A percentile compares a stretch with the other conserved stretches of the same genome.
Evolutionary conservation across 2,888 invertebrate species (phyloP).

Genomic region (Nephrotoma guestfalica): DNA sequence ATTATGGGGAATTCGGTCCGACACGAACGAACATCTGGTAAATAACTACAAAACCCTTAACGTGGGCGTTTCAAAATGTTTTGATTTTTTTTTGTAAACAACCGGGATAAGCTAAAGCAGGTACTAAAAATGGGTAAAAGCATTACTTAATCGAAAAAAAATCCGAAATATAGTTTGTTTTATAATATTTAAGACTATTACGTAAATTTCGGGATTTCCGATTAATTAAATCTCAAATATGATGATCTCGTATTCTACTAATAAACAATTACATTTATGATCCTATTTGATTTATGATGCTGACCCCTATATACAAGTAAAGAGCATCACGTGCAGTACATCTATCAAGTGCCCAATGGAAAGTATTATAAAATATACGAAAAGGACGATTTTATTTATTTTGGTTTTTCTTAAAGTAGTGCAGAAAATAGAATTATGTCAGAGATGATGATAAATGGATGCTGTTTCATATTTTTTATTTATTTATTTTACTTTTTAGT

Average conservation of each 20-base stretch:
- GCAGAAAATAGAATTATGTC: not conserved
- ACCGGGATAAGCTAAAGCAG: not conserved
- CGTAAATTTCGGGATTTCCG: not conserved
- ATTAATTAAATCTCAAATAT: not conserved
- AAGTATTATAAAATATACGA: not conserved
- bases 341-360: not conserved
- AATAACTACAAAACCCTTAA: not conserved
- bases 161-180: too few relatives aligned
- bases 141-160: not conserved
- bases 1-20: not conserved
- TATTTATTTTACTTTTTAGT: not conserved
- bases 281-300: not conserved
- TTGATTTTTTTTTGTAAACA: not conserved
- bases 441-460: not conserved
- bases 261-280: not conserved
- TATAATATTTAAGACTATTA: not conserved
- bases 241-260: not conserved
- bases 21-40: not conserved
- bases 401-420: not conserved
- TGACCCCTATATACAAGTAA: not conserved
- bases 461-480: not conserved
- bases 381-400: not conserved
- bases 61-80: not conserved
- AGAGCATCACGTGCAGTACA: not conserved
- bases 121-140: not conserved